These are phyloP conservation scores for Bombus confusus DNA, from an alignment of 1,140 invertebrate genomes.

Conservation along the genomic window DNA sequence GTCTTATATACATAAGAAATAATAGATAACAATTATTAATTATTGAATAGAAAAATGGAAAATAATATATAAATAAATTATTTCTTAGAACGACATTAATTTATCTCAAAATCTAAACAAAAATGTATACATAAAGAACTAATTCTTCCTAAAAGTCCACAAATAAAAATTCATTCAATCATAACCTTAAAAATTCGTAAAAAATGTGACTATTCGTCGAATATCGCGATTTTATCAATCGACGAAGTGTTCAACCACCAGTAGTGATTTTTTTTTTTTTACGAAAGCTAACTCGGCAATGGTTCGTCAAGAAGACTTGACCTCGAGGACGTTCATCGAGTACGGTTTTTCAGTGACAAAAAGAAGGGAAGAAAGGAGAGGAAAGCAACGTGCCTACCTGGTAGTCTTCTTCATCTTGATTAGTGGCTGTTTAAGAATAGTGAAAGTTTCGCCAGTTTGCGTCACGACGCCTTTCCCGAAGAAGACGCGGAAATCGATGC, in stretches of 20 bases:
- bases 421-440: slow-evolving; percentile 45
- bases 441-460: slow-evolving; percentile 47
- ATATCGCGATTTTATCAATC: neutral
- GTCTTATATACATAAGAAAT: neutral
- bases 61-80: neutral
- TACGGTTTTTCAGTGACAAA: too few species aligned
- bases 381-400: neutral
- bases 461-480: slow-evolving; percentile 49
- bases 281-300: slow-evolving; percentile 4
- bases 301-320: neutral
- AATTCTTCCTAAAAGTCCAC: neutral
- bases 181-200: neutral
- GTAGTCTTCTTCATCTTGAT: slow-evolving; percentile 44
- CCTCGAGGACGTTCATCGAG: slow-evolving; percentile 17
- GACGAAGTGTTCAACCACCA: neutral
- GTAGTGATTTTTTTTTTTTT: neutral
- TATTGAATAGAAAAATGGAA: neutral
- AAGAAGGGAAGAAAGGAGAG: neutral
- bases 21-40: neutral
- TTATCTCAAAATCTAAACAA: neutral
- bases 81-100: neutral
- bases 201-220: neutral
- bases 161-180: neutral
- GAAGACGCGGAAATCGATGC: slow-evolving; percentile 50
- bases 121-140: neutral